A percentile compares a stretch with the other conserved stretches of the same genome.
These are phyloP conservation scores for Alloscopus bannaensis DNA, from an alignment of 2,888 invertebrate species.

Conservation along the genomic window DNA sequence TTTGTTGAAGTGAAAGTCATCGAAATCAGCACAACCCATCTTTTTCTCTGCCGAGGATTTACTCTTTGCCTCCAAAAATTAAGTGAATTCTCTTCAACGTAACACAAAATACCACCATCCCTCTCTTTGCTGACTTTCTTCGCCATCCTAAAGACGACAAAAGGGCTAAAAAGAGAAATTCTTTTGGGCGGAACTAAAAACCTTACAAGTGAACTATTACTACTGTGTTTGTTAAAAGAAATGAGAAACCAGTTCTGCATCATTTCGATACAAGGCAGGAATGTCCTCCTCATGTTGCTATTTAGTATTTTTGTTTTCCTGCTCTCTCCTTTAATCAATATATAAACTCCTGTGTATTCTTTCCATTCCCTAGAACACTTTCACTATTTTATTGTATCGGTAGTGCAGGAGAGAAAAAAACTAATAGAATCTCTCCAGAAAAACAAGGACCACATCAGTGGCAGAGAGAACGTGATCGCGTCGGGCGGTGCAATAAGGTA, in stretches of 20 bases:
- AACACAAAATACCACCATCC: slow-evolving; percentile 21
- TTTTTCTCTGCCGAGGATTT: slow-evolving; percentile 16
- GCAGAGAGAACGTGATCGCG: slow-evolving; percentile 24
- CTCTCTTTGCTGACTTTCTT: slow-evolving; percentile 1
- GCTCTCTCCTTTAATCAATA: slow-evolving; percentile 35
- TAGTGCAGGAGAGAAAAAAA: slow-evolving; percentile 38
- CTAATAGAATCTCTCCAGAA: slow-evolving; percentile 37
- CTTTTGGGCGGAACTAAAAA: slow-evolving; percentile 38
- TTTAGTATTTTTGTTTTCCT: slow-evolving; percentile 32
- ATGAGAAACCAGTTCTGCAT: slow-evolving; percentile 34
- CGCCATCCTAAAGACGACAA: background rate
- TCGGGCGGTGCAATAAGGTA: slow-evolving; percentile 52
- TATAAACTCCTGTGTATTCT: slow-evolving; percentile 45
- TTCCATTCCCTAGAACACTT: slow-evolving; percentile 9
- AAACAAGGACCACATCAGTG: slow-evolving; percentile 31
- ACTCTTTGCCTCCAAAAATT: slow-evolving; percentile 22
- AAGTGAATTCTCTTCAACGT: slow-evolving; percentile 41
- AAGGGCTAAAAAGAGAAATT: background rate
- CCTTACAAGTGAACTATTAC: slow-evolving; percentile 15
- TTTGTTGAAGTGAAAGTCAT: slow-evolving; percentile 39
- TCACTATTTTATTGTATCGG: slow-evolving; percentile 16
- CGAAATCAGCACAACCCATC: slow-evolving; percentile 40
- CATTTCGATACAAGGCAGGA: slow-evolving; percentile 12
- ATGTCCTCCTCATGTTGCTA: slow-evolving; percentile 12
- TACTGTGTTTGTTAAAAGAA: slow-evolving; percentile 13